Percentiles rank a stretch among this genome's conserved stretches.
Conservation (phyloP, 2,888 invertebrate species). For the Dicyrtomina minuta region DNA sequence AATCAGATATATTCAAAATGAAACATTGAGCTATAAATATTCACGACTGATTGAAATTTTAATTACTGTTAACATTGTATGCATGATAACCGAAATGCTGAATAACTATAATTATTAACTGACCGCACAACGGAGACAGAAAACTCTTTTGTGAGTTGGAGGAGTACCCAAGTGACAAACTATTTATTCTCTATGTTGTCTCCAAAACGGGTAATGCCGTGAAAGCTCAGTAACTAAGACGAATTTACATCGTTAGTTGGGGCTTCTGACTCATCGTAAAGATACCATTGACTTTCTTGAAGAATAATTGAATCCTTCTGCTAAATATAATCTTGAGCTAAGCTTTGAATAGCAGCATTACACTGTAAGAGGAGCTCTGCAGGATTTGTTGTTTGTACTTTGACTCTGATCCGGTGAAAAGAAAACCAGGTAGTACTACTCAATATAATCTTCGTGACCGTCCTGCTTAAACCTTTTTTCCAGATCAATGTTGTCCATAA, state of each 20-base stretch:
- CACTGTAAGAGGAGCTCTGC: constrained; percentile 41
- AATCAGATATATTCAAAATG: too few species aligned
- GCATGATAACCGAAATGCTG: background rate
- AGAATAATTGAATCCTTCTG: too few species aligned
- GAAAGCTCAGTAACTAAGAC: constrained; percentile 64
- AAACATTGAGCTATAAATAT: background rate
- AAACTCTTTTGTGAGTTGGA: constrained; percentile 71
- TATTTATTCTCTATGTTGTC: constrained; percentile 96
- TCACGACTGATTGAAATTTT: too few species aligned
- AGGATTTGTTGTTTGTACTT: background rate
- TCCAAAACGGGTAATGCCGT: constrained; percentile 79
- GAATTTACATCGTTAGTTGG: too few species aligned
- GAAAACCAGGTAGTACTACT: constrained; percentile 48
- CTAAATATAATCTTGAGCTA: too few species aligned
- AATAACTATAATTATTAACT: too few species aligned
- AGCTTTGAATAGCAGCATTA: constrained; percentile 43
- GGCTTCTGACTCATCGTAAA: too few species aligned
- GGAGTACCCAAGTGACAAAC: constrained; percentile 82
- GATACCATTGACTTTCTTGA: too few species aligned
- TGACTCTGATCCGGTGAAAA: background rate
- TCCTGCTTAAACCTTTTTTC: constrained; percentile 30
- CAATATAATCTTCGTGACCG: constrained; percentile 43
- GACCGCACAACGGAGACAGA: constrained; percentile 68
- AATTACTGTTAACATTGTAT: background rate
- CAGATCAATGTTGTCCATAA: too few species aligned